Base-by-base conservation (phyloP, 2,888 invertebrate genomes). In the Pteria penguin region DNA sequence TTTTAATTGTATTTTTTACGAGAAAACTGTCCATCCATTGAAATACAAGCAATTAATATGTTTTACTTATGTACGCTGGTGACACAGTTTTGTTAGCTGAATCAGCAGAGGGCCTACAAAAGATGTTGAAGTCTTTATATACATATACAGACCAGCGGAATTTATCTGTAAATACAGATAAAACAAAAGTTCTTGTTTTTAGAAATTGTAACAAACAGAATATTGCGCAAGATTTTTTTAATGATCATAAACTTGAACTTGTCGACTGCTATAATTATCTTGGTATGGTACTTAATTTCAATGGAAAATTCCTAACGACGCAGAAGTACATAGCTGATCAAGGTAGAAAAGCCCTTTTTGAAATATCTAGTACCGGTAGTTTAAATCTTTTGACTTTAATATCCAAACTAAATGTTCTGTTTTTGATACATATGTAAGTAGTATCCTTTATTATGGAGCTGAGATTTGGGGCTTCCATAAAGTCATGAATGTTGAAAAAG, bases 251-350 rank as follows among this genome's bases (percentile, higher is more conserved):
- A 57, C 8, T 62, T 18, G 55, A 62, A 61, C 60, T 70, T 36
- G 70, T 70, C n/a, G 52, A 52, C n/a, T n/a, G 14, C 14, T 71
- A 24, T 52, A 24, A 22, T 24, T 72, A 65, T 52, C 22, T 66
- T 3, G 58, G 72, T 4, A 32, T 67, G 22, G 11, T 60, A 22
- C 31, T 75, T 2, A 45, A 75, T 24, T 75, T 14, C 32, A 68
- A 74, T 68, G 74, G 74, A 22, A 61, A 68, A 45, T 74, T 74
- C 29, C n/a, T 63, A n/a, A 61, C 62, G 27, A 70, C 75, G 3
- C 75, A 75, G 26, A 62, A 69, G 27, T 45, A 69, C n/a, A 8
- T 75, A 24, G 63, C 75, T 1, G 61, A 69, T 27, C 62, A 63
- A n/a, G 69, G 63, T 2, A n/a, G 55, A 4, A 70, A 55, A 54